phyloP scores from a whole-genome alignment of 2,888 invertebrate species.

The Agrochola circellaris region DNA sequence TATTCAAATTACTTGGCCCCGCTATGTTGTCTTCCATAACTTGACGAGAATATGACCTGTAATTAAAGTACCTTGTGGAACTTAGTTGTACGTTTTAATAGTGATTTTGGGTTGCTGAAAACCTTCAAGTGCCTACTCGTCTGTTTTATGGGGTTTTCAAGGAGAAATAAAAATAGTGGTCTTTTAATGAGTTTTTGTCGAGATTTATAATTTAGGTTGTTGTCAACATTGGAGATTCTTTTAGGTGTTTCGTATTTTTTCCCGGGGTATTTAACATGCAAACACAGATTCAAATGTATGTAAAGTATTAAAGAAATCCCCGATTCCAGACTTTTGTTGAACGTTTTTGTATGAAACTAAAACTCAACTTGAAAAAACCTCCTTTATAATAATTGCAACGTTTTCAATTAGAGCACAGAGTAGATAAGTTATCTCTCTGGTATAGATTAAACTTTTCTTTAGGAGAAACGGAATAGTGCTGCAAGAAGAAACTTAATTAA shows the following conservation, averaged over 20 bases:
- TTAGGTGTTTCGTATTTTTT: neutral
- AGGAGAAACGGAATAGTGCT: conserved; percentile 48
- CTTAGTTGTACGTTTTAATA: neutral
- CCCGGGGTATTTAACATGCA: neutral
- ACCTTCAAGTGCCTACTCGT: too few species aligned
- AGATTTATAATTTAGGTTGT: neutral
- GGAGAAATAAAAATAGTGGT: neutral
- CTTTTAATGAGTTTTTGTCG: neutral
- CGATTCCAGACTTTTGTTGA: neutral
- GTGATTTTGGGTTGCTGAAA: neutral
- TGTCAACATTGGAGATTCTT: too few species aligned
- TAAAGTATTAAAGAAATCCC: neutral
- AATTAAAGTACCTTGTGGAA: conserved; percentile 11
- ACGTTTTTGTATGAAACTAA: neutral
- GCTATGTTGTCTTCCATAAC: conserved; percentile 27
- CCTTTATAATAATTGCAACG: conserved; percentile 24
- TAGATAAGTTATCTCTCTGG: conserved; percentile 52
- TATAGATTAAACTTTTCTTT: conserved; percentile 60
- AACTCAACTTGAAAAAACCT: conserved; percentile 7
- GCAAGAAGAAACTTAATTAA: conserved; percentile 64
- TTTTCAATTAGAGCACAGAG: conserved; percentile 52
- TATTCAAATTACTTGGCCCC: conserved; percentile 38
- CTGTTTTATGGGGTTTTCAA: neutral
- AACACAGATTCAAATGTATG: neutral
- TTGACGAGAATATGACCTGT: conserved; percentile 26